Base-by-base conservation (phyloP, 2,888 invertebrate species). In the Alloscopus bannaensis region DNA sequence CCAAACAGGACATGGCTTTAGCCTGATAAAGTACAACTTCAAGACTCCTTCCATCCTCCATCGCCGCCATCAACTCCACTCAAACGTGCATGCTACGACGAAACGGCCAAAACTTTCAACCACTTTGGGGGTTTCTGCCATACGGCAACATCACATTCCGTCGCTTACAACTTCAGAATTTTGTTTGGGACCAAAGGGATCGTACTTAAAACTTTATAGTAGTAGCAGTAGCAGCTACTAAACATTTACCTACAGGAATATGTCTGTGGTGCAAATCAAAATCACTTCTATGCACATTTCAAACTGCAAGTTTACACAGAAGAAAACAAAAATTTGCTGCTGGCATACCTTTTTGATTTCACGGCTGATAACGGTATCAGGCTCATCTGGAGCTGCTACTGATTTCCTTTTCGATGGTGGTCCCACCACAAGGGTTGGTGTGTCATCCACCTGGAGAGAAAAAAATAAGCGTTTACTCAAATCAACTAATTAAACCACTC, bases 261-360 rank as follows among this genome's bases (percentile, higher is more conserved):
- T n/a, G n/a, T n/a, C n/a, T n/a, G n/a, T n/a, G n/a, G 13, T 6
- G 36, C 8, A 36, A 36, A 36, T 36, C 36, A 36, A 13, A 36
- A 36, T n/a, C n/a, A n/a, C n/a, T n/a, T n/a, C n/a, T n/a, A n/a
- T n/a, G n/a, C n/a, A n/a, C n/a, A n/a, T n/a, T n/a, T n/a, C n/a
- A n/a, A n/a, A n/a, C n/a, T n/a, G n/a, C n/a, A 36, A 8, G 36
- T 36, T 36, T 36, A 13, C 36, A 36, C 36, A 36, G 36, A 36
- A 13, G 36, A 52, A 52, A 52, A 24, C 13, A 45, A 40, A 50
- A 3, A 28, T 64, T 20, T 11, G 4, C 29, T 36, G n/a, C 31
- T 26, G 2, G 29, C 81, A 78, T 64, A 86, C 86, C 86, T 85
- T 86, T 79, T 86, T 86, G 77, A 86, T 86, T 81, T 86, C 86